Conservation (phyloP, 1,140 invertebrate species). For the Ephestia elutella region DNA sequence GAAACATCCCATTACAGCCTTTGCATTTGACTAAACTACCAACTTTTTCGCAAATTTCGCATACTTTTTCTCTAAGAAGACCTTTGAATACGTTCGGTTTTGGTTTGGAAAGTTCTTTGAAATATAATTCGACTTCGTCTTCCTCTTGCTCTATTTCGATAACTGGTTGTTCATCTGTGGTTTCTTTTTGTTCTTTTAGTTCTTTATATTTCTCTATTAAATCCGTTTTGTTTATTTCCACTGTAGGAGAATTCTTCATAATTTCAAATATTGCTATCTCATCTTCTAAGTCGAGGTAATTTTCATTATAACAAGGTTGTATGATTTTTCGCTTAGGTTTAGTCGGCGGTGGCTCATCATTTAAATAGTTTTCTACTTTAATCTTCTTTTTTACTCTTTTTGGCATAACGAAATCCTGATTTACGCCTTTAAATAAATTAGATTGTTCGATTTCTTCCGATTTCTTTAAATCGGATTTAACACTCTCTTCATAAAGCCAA, state of each 20-base stretch:
- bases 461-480: constrained; percentile 52
- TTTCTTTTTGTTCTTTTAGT: background rate
- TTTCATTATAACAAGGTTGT: constrained; percentile 54
- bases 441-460: constrained; percentile 45
- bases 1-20: constrained; percentile 75
- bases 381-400: constrained; percentile 44
- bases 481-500: constrained; percentile 70
- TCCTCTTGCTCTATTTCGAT: constrained; percentile 18
- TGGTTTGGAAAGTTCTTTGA: constrained; percentile 43
- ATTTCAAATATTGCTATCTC: constrained; percentile 49
- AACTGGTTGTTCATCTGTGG: constrained; percentile 17
- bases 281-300: constrained; percentile 52
- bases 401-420: constrained; percentile 25
- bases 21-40: constrained; percentile 79
- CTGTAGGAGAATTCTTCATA: constrained; percentile 6
- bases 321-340: constrained; percentile 54
- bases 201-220: background rate
- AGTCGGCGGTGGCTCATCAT: constrained; percentile 31
- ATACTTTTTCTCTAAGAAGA: constrained; percentile 77
- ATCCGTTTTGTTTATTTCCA: background rate
- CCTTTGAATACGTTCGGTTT: constrained; percentile 78
- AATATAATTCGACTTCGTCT: constrained; percentile 56
- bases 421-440: constrained; percentile 53
- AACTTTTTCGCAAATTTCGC: constrained; percentile 79
- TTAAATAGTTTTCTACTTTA: constrained; percentile 40